These are phyloP conservation scores for Andricus curvator DNA, from an alignment of 2,888 invertebrate species.

Conservation along the genomic window DNA sequence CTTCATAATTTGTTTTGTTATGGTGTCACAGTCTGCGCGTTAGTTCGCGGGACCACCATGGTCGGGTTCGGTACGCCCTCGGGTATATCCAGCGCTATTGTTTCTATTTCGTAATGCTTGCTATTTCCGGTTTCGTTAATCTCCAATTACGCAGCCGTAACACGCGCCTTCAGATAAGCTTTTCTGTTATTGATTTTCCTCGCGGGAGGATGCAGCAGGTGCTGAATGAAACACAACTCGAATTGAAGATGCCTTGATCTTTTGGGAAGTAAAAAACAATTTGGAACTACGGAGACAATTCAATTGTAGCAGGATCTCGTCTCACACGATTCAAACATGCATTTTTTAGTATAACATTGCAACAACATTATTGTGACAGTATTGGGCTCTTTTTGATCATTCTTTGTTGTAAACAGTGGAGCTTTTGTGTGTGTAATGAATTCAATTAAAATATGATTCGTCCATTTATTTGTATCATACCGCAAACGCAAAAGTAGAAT, in stretches of 20 bases:
- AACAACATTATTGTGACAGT: too few relatives aligned
- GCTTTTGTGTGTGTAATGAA: too few relatives aligned
- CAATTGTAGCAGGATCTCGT: too few relatives aligned
- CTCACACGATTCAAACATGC: too few relatives aligned
- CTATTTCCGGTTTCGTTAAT: conserved; percentile 59
- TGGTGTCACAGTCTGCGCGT: conserved; percentile 37
- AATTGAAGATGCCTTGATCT: background rate
- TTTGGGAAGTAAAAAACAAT: background rate
- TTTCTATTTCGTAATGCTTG: conserved; percentile 55
- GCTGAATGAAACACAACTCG: background rate
- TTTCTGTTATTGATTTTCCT: conserved; percentile 13
- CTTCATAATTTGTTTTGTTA: conserved; percentile 45
- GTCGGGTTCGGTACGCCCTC: conserved; percentile 43
- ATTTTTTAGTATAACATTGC: too few relatives aligned
- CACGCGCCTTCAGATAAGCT: conserved; percentile 52
- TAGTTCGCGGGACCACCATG: conserved; percentile 45
- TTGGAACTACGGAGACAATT: background rate
- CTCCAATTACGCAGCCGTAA: conserved; percentile 53
- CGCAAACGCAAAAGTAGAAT: too few relatives aligned
- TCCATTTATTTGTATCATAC: too few relatives aligned
- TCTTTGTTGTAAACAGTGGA: too few relatives aligned
- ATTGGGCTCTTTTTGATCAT: too few relatives aligned
- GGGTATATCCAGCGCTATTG: conserved; percentile 59
- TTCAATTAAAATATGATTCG: too few relatives aligned
- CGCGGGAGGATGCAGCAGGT: background rate